Evolutionary conservation across 1,140 invertebrate genomes (phyloP).

Genomic region (Cyphomyrmex costatus): DNA sequence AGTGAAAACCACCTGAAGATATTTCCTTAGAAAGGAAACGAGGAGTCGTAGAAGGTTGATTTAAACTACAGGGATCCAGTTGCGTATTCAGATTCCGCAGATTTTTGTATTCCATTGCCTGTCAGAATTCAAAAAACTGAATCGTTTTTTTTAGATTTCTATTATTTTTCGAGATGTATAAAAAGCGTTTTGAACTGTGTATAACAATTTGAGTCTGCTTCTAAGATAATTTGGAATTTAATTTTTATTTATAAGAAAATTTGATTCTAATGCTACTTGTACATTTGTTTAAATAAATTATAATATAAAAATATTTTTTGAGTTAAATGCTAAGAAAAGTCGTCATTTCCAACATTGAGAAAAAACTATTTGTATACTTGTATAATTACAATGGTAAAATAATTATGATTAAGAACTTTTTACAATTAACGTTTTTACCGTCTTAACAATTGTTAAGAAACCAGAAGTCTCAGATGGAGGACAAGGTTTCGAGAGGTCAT

Average conservation of each 20-base stretch:
- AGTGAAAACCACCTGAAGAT: slow-evolving; percentile 45
- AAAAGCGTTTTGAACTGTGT: background rate
- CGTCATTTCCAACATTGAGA: background rate
- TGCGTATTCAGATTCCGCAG: slow-evolving; percentile 53
- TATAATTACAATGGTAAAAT: too few relatives aligned
- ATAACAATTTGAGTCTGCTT: slow-evolving; percentile 1
- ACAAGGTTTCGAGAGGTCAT: too few relatives aligned
- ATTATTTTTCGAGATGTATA: background rate
- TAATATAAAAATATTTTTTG: background rate
- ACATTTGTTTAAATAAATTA: background rate
- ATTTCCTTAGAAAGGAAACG: slow-evolving; percentile 42
- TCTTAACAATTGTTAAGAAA: too few relatives aligned
- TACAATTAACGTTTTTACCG: too few relatives aligned
- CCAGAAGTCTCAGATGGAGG: too few relatives aligned
- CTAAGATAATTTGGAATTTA: slow-evolving; percentile 12
- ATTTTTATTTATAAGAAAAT: background rate
- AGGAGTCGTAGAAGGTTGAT: slow-evolving; percentile 36
- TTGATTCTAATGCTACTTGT: background rate
- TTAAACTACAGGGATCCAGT: slow-evolving; percentile 60
- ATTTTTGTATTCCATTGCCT: slow-evolving; percentile 49
- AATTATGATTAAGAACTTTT: too few relatives aligned
- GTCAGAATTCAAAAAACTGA: slow-evolving; percentile 39
- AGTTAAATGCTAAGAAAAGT: background rate
- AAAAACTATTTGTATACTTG: too few relatives aligned
- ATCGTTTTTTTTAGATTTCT: background rate